These are phyloP conservation scores for Epicampocera succincta DNA, from an alignment of 2,888 invertebrate genomes.

Conservation along the genomic window DNA sequence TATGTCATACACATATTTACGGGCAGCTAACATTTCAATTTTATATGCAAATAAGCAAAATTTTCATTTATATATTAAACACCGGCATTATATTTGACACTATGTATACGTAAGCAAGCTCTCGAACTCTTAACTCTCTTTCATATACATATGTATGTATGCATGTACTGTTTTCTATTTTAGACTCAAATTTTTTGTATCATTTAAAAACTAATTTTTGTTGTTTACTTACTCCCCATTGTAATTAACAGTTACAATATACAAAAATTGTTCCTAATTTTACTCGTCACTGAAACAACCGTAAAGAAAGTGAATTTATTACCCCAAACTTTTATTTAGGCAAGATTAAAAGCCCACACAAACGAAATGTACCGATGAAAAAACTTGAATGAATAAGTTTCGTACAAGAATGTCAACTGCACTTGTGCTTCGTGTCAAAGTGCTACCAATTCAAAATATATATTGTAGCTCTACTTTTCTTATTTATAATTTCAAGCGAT, in stretches of 20 bases:
- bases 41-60: slow-evolving; percentile 6
- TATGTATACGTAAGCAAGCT: slow-evolving; percentile 80
- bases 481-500: background rate
- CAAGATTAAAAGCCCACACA: slow-evolving; percentile 42
- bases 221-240: slow-evolving; percentile 79
- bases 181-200: slow-evolving; percentile 24
- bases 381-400: slow-evolving; percentile 67
- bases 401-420: slow-evolving; percentile 44
- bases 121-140: slow-evolving; percentile 11
- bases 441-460: slow-evolving; percentile 58
- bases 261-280: slow-evolving; percentile 61
- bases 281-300: slow-evolving; percentile 59
- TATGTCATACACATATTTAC: slow-evolving; percentile 17
- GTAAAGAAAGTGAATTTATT: slow-evolving; percentile 66
- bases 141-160: background rate
- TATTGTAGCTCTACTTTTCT: background rate
- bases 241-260: slow-evolving; percentile 52
- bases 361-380: slow-evolving; percentile 62
- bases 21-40: slow-evolving; percentile 9
- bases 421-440: slow-evolving; percentile 62
- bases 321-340: slow-evolving; percentile 48
- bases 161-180: slow-evolving; percentile 9
- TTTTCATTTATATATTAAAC: background rate
- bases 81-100: slow-evolving; percentile 30
- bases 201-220: slow-evolving; percentile 19